phyloP scores from a whole-genome alignment of 1,140 invertebrate species.

The Euglossa dilemma region DNA sequence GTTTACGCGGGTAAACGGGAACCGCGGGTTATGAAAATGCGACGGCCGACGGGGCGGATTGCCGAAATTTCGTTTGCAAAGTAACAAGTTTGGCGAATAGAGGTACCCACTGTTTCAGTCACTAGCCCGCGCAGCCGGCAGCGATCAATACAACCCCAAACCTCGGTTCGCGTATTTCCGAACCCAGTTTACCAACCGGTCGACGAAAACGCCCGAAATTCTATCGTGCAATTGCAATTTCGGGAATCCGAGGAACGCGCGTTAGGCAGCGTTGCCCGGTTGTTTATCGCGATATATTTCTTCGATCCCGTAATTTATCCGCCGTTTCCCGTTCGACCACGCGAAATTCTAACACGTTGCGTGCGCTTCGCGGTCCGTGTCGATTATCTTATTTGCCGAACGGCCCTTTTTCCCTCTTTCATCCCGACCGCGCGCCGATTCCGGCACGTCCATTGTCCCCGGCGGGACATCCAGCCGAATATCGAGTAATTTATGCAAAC shows the following conservation, averaged over 20 bases:
- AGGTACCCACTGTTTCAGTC: conserved; percentile 68
- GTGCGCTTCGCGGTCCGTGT: neutral
- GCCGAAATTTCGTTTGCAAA: conserved; percentile 53
- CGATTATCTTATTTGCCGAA: neutral
- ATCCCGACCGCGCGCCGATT: too few relatives aligned
- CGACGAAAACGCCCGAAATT: conserved; percentile 64
- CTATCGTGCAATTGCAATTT: conserved; percentile 51
- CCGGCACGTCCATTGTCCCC: neutral
- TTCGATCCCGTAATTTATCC: neutral
- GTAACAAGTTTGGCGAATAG: conserved; percentile 52
- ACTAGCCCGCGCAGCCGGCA: conserved; percentile 69
- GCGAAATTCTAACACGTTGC: neutral
- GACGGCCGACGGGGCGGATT: conserved; percentile 34
- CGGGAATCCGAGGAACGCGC: neutral
- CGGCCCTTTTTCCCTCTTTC: neutral
- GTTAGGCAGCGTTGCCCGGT: neutral
- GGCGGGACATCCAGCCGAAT: neutral
- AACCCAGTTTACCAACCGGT: conserved; percentile 70
- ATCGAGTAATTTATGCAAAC: conserved; percentile 23
- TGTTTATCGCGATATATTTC: conserved; percentile 9
- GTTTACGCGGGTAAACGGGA: neutral
- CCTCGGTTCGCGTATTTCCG: conserved; percentile 73
- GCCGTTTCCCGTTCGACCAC: neutral
- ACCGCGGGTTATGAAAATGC: neutral
- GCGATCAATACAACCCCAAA: conserved; percentile 79